phyloP scores from a whole-genome alignment of 2,113 vertebrate genomes.

The Pagrus major region DNA sequence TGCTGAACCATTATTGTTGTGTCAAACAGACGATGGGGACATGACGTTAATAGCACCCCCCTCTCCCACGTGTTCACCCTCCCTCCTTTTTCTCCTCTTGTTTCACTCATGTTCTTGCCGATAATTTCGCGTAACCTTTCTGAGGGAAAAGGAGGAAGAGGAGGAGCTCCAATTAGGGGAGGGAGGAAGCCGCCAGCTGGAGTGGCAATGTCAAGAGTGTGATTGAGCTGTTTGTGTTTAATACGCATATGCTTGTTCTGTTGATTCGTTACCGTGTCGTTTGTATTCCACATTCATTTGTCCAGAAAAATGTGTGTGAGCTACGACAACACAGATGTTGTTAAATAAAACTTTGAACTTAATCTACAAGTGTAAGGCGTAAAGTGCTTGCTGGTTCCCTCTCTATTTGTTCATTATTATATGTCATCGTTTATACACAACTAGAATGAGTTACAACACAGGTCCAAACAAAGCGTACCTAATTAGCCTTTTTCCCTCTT shows the following conservation, averaged over 20 bases:
- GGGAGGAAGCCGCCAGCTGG: conserved; percentile 37
- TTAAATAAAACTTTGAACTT: conserved; percentile 22
- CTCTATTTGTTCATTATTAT: background rate
- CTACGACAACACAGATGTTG: conserved; percentile 11
- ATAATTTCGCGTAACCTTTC: conserved; percentile 57
- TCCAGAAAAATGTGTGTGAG: background rate
- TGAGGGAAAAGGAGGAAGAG: conserved; percentile 24
- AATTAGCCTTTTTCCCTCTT: conserved; percentile 4
- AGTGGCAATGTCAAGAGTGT: conserved; percentile 48
- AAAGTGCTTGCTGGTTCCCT: background rate
- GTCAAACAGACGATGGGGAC: conserved; percentile 17
- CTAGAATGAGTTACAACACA: conserved; percentile 31
- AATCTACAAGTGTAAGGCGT: background rate
- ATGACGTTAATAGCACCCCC: background rate
- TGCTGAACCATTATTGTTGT: conserved; percentile 11
- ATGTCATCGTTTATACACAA: background rate
- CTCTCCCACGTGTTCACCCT: background rate
- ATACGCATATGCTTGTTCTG: conserved; percentile 30
- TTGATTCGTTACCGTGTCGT: conserved; percentile 31
- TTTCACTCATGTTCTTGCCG: conserved; percentile 5
- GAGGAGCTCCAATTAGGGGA: conserved; percentile 34
- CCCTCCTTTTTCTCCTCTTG: background rate
- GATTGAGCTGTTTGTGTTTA: conserved; percentile 57
- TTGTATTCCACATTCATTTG: conserved; percentile 28
- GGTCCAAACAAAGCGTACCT: conserved; percentile 7